phyloP scores from a whole-genome alignment of 2,888 invertebrate species.

The Drosophila leonis region DNA sequence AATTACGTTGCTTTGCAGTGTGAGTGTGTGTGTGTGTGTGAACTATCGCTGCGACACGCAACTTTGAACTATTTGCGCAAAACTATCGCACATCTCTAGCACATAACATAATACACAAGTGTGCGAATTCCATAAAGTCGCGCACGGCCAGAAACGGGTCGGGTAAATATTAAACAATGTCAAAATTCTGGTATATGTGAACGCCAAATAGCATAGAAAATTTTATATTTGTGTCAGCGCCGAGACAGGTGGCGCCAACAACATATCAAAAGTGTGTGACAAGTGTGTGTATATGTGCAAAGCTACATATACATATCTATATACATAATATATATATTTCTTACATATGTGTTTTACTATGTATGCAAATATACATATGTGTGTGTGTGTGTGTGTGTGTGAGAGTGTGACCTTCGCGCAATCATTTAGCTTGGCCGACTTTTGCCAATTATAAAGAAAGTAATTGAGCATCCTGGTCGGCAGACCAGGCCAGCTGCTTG shows the following conservation, averaged over 20 bases:
- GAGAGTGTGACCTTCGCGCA: slow-evolving; percentile 72
- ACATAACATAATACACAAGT: slow-evolving; percentile 47
- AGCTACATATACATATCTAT: background rate
- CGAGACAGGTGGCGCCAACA: slow-evolving; percentile 29
- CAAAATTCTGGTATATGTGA: slow-evolving; percentile 21
- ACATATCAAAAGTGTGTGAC: slow-evolving; percentile 35
- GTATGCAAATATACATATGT: slow-evolving; percentile 14
- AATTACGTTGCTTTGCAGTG: background rate
- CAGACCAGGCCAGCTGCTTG: background rate
- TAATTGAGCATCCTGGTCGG: slow-evolving; percentile 49
- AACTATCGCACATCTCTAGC: slow-evolving; percentile 33
- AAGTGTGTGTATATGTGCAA: slow-evolving; percentile 23
- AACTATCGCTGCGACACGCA: slow-evolving; percentile 7
- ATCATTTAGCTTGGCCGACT: slow-evolving; percentile 63
- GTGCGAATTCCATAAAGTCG: slow-evolving; percentile 61
- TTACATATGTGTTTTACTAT: slow-evolving; percentile 24
- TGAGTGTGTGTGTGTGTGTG: slow-evolving; percentile 5
- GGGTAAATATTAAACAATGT: slow-evolving; percentile 60
- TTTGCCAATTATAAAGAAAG: slow-evolving; percentile 64
- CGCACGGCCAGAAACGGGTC: slow-evolving; percentile 51
- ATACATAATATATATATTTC: background rate
- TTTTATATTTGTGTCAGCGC: slow-evolving; percentile 66
- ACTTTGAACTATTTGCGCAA: slow-evolving; percentile 19
- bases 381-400: slow-evolving; percentile 27
- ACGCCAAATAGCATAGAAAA: slow-evolving; percentile 25